These are phyloP conservation scores for Notiomystis cincta DNA, from an alignment of 2,113 vertebrate genomes.

Conservation along the genomic window DNA sequence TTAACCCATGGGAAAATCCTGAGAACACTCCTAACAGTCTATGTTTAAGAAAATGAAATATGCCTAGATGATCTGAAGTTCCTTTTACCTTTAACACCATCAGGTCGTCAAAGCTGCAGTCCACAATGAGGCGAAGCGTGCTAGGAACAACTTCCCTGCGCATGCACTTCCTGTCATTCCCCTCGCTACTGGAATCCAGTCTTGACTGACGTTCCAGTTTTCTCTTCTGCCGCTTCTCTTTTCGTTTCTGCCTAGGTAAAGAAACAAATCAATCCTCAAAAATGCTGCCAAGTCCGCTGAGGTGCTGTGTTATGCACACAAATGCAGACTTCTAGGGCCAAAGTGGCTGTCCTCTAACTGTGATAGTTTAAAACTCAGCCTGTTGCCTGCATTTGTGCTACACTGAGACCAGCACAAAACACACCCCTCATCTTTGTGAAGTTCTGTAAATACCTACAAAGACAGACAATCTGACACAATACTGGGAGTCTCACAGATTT, in stretches of 20 bases:
- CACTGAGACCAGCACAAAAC: neutral
- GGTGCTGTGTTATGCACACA: rapidly evolving
- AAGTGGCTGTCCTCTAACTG: neutral
- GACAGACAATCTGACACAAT: neutral
- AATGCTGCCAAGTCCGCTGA: neutral
- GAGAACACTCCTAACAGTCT: neutral
- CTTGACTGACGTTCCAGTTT: constrained; percentile 80
- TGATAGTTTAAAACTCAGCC: neutral
- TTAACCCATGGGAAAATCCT: neutral
- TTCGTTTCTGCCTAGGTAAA: constrained; percentile 83
- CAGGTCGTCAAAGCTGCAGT: constrained; percentile 92
- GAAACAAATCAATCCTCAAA: neutral
- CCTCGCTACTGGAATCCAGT: constrained; percentile 61
- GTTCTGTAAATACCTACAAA: neutral
- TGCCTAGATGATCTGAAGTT: neutral
- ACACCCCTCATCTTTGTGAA: neutral
- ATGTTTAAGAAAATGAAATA: neutral
- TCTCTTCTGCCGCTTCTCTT: constrained; percentile 90
- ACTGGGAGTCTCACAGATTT: neutral
- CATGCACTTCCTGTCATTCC: constrained; percentile 73
- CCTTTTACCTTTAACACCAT: constrained; percentile 87
- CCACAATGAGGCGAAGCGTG: constrained; percentile 84
- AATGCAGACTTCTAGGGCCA: neutral
- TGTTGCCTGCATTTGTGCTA: neutral
- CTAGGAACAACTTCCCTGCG: constrained; percentile 77